Evolutionary conservation across 2,113 vertebrate genomes (phyloP).

Genomic region (Pachypanchax playfairii): DNA sequence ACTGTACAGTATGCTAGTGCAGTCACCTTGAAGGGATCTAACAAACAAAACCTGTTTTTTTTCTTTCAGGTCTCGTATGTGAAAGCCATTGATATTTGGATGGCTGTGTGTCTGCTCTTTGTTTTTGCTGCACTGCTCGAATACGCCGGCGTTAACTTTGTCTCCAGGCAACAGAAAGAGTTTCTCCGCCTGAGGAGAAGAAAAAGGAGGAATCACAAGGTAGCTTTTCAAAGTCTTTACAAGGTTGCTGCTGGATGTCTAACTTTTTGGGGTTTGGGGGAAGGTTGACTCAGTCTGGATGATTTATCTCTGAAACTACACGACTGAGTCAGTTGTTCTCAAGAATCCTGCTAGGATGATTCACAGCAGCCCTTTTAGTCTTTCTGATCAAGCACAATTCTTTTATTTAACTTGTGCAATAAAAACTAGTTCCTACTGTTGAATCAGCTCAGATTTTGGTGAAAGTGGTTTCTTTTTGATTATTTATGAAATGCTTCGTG

Average conservation of each 20-base stretch:
- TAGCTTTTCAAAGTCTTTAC: conserved; percentile 61
- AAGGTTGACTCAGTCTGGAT: neutral
- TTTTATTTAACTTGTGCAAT: no score
- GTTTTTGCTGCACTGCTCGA: conserved; percentile 97
- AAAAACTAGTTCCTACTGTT: no score
- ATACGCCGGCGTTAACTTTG: conserved; percentile 98
- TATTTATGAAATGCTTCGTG: no score
- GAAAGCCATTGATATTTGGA: conserved; percentile 99
- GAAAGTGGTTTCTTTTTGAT: no score
- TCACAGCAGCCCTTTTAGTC: no score
- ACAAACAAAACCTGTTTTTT: conserved; percentile 39
- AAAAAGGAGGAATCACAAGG: conserved; percentile 92
- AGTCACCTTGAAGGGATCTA: conserved; percentile 30
- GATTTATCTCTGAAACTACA: neutral
- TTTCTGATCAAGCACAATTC: no score
- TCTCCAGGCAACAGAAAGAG: conserved; percentile 98
- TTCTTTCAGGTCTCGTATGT: conserved; percentile 93
- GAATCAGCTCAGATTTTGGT: no score
- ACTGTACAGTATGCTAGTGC: conserved; percentile 14
- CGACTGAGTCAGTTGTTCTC: no score
- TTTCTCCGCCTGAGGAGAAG: conserved; percentile 93
- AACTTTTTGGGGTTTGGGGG: conserved; percentile 17
- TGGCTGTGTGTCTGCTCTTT: conserved; percentile 98
- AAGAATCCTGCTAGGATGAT: no score
- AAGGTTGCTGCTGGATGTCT: conserved; percentile 16